These are phyloP conservation scores for Panagrolaimus sp. DNA, from an alignment of 1,140 invertebrate species.

Conservation along the genomic window DNA sequence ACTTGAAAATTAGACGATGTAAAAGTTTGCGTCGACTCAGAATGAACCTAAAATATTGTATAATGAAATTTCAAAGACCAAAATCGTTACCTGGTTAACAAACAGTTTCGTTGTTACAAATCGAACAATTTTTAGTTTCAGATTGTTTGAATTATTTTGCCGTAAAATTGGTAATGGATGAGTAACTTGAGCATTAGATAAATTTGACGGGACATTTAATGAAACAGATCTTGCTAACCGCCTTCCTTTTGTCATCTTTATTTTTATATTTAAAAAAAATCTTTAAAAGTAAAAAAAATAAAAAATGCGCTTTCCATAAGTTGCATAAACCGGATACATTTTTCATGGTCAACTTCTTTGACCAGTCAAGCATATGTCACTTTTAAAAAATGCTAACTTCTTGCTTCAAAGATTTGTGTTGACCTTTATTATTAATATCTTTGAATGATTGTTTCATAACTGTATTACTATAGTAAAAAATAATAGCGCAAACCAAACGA, in stretches of 20 bases:
- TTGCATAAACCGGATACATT: too few species aligned
- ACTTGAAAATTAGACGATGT: not conserved
- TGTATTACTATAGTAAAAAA: too few species aligned
- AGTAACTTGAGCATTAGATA: not conserved
- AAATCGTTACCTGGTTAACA: not conserved
- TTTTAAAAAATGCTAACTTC: too few species aligned
- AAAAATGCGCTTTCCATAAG: too few species aligned
- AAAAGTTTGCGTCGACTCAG: not conserved
- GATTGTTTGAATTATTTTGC: not conserved
- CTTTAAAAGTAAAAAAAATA: too few species aligned
- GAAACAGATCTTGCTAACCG: conserved; percentile 12
- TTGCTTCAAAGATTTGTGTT: too few species aligned
- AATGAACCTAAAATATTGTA: not conserved
- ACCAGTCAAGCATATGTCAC: too few species aligned
- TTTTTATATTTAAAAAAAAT: too few species aligned
- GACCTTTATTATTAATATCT: too few species aligned
- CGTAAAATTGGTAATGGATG: not conserved
- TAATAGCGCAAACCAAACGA: too few species aligned
- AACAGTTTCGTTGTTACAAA: conserved; percentile 4
- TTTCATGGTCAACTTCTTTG: too few species aligned
- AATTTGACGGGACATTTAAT: not conserved
- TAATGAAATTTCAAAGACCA: not conserved
- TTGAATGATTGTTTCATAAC: too few species aligned
- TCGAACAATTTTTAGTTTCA: not conserved
- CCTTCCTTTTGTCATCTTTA: not conserved